A percentile compares a stretch with the other conserved stretches of the same genome.
phyloP scores from a whole-genome alignment of 2,797 vertebrate genomes.

The Toxotes lorentzi region DNA sequence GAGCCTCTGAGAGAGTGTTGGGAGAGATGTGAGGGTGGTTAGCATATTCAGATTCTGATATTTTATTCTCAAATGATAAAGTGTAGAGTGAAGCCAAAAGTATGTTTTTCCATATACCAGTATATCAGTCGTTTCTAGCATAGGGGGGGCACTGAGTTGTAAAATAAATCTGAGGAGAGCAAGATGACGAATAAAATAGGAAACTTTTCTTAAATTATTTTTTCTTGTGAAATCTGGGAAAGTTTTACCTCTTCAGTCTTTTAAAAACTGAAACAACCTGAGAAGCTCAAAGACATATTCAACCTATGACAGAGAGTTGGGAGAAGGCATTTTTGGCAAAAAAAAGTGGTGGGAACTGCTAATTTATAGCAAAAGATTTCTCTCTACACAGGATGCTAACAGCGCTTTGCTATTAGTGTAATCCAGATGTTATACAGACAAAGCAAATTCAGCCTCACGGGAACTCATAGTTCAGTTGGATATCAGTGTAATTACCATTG shows the following conservation, averaged over 20 bases:
- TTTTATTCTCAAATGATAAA: constrained; percentile 15
- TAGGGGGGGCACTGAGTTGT: no score
- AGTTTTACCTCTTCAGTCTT: not conserved
- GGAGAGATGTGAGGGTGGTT: not conserved
- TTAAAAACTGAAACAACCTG: not conserved
- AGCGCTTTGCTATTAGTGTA: not conserved
- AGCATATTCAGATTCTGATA: not conserved
- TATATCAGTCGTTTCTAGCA: not conserved
- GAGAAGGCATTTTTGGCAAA: not conserved
- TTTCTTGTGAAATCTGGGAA: not conserved
- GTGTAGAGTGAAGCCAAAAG: not conserved
- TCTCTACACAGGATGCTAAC: not conserved
- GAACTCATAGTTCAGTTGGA: constrained; percentile 49
- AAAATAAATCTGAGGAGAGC: not conserved
- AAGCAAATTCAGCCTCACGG: constrained; percentile 26
- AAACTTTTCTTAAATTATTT: not conserved
- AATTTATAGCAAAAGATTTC: not conserved
- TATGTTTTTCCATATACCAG: not conserved
- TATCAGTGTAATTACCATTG: constrained; percentile 34
- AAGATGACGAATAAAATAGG: not conserved
- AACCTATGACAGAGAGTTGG: not conserved
- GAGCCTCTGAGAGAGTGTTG: constrained; percentile 4
- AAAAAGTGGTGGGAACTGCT: not conserved
- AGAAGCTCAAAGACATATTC: not conserved
- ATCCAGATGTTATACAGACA: constrained; percentile 9